Percentiles rank a stretch among this genome's conserved stretches.
Evolutionary conservation across 2,113 vertebrate species (phyloP).

Genomic region (Ptychochromis oligacanthus): DNA sequence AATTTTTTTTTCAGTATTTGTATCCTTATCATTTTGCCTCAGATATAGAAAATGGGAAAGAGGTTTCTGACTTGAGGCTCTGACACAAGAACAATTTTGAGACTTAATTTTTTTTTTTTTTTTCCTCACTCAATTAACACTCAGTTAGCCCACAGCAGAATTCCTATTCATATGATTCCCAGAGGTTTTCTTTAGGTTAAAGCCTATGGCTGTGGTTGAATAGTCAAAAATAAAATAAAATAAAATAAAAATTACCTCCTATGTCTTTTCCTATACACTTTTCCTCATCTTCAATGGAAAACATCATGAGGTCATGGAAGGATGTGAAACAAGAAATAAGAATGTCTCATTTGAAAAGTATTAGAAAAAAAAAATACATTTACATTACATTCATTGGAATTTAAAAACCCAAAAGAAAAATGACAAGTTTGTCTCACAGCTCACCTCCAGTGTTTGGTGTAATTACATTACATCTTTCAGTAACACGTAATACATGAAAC

Average conservation of each 20-base stretch:
- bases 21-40: neutral
- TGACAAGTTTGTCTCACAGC: too few species aligned
- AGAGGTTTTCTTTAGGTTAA: neutral
- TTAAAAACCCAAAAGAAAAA: too few species aligned
- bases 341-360: neutral
- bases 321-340: neutral
- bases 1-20: neutral
- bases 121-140: slow-evolving; percentile 24
- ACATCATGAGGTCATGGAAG: neutral
- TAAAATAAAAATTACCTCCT: neutral
- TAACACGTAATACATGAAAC: too few species aligned
- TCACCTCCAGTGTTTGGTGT: too few species aligned
- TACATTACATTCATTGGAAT: too few species aligned
- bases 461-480: too few species aligned
- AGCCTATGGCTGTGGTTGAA: neutral
- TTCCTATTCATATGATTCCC: neutral
- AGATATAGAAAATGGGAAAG: slow-evolving; percentile 10
- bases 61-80: neutral
- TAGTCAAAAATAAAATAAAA: neutral
- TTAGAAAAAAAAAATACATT: too few species aligned
- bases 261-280: neutral
- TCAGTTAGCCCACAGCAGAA: slow-evolving; percentile 1
- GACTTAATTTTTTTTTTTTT: slow-evolving; percentile 5
- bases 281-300: neutral
- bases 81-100: neutral